Evolutionary conservation across 2,113 vertebrate genomes (phyloP).

Genomic region (Lophotis ruficrista): DNA sequence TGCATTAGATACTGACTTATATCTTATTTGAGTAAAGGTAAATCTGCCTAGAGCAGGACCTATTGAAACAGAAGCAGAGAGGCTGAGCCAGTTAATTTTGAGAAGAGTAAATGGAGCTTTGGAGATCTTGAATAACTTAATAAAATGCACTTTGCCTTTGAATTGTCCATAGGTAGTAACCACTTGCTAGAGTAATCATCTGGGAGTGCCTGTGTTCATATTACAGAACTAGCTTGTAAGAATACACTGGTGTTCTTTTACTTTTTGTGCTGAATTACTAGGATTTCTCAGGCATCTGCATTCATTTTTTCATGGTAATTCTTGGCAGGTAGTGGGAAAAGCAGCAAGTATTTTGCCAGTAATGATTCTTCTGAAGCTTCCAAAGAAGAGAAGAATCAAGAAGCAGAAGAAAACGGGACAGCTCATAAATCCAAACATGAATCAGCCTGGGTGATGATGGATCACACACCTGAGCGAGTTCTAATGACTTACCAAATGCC

Average conservation of each 20-base stretch:
- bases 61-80: background rate
- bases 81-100: background rate
- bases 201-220: background rate
- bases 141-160: background rate
- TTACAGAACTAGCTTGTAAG: background rate
- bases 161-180: background rate
- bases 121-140: background rate
- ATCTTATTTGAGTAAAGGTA: background rate
- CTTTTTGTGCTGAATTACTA: background rate
- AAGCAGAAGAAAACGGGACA: slow-evolving; percentile 48
- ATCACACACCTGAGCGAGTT: slow-evolving; percentile 75
- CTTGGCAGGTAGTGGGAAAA: slow-evolving; percentile 75
- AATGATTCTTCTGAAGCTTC: slow-evolving; percentile 79
- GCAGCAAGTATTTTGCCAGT: slow-evolving; percentile 82
- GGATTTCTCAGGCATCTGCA: background rate
- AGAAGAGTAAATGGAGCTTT: background rate
- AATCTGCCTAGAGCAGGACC: background rate
- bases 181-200: background rate
- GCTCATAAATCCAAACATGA: slow-evolving; percentile 71
- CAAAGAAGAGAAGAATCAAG: slow-evolving; percentile 67
- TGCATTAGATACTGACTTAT: background rate
- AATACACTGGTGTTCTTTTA: background rate
- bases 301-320: background rate
- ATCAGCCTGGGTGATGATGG: slow-evolving; percentile 82
- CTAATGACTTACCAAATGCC: slow-evolving; percentile 89